Conservation (phyloP, 2,797 vertebrate species). For the Neopelma chrysocephalum region DNA sequence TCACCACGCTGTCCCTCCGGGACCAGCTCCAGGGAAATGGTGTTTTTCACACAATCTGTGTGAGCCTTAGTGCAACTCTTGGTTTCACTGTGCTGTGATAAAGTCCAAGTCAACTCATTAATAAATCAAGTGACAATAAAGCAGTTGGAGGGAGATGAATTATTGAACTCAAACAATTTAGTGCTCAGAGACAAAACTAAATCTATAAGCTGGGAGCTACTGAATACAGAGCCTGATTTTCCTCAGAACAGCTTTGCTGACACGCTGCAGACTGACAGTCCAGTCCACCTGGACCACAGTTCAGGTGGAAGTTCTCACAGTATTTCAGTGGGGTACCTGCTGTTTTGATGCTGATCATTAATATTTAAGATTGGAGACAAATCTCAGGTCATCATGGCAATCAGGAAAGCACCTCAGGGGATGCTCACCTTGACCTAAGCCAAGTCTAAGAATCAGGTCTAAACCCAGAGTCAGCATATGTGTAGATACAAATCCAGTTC, state of each 20-base stretch:
- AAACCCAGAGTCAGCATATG: not conserved
- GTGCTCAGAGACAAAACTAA: not conserved
- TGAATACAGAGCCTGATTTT: not conserved
- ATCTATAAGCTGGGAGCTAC: not conserved
- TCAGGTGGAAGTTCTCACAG: not conserved
- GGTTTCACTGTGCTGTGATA: not conserved
- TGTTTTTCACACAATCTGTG: not conserved
- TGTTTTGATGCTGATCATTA: not conserved
- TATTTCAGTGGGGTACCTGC: not conserved
- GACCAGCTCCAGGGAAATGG: not conserved
- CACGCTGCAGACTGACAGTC: not conserved
- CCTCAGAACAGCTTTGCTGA: not conserved
- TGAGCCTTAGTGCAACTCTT: not conserved
- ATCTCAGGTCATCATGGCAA: not conserved
- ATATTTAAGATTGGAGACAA: not conserved
- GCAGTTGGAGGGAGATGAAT: slow-evolving; percentile 4
- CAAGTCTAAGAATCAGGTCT: not conserved
- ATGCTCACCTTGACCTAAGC: not conserved
- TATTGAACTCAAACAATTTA: slow-evolving; percentile 39
- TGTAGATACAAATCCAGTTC: not conserved
- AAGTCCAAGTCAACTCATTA: not conserved
- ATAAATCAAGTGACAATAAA: slow-evolving; percentile 50
- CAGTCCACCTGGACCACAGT: not conserved
- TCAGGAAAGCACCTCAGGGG: not conserved
- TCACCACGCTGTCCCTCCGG: fast-evolving